Conservation (phyloP, 2,797 vertebrate species). For the Pipistrellus pipistrellus region DNA sequence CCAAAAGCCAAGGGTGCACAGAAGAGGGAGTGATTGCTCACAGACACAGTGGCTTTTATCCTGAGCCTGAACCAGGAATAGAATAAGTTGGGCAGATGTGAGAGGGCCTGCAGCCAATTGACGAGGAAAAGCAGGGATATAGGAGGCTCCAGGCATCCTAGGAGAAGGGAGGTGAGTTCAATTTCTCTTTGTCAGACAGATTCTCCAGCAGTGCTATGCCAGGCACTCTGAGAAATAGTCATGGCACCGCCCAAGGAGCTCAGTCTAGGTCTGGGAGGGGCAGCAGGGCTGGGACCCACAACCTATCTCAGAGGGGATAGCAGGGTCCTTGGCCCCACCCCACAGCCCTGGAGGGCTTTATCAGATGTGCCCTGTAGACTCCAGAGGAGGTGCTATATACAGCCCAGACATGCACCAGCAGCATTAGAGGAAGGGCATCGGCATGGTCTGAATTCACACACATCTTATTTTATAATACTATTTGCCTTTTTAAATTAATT, state of each 20-base stretch:
- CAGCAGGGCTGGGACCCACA: not conserved
- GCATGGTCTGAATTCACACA: not conserved
- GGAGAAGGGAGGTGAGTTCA: not conserved
- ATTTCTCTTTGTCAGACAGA: not conserved
- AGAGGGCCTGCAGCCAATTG: not conserved
- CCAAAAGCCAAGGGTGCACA: not conserved
- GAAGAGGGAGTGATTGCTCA: not conserved
- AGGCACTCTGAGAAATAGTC: not conserved
- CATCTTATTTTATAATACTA: not conserved
- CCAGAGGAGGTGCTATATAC: not conserved
- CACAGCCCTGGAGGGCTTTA: not conserved
- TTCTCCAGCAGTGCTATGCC: accelerated
- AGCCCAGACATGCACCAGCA: not conserved
- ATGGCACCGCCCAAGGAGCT: not conserved
- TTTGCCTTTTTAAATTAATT: not conserved
- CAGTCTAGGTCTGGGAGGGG: no score
- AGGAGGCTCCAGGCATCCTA: not conserved
- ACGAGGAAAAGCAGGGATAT: not conserved
- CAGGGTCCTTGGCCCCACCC: not conserved
- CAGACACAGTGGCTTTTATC: not conserved
- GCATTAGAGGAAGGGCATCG: not conserved
- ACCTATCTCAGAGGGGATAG: not conserved
- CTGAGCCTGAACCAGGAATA: not conserved
- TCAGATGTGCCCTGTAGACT: not conserved
- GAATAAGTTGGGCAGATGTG: not conserved